Base-by-base conservation (phyloP, 2,113 vertebrate species). In the Terrapene triunguis region DNA sequence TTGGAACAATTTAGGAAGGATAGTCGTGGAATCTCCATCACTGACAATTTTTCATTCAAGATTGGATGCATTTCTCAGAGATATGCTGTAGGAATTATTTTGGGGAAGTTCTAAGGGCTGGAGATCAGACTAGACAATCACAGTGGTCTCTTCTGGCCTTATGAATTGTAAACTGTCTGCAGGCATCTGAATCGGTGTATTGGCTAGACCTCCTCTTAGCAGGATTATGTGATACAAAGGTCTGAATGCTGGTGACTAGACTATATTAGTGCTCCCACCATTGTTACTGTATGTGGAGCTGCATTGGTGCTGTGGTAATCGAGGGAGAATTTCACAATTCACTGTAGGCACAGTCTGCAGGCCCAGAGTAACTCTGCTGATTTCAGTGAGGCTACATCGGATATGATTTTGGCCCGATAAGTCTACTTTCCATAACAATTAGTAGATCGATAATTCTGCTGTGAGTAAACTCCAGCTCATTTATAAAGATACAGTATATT, bases 321-420 rank as follows among this genome's bases (percentile, higher is more conserved):
- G 10, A 95, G 90, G 44, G 93, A 84, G 96, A 48, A 93, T 96
- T 94, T 96, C 96, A 97, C 48, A 96, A 95, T 95, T 97, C 95
- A 96, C 90, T 54, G 85, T 85, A 85, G 74, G 17, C 5, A 13
- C 78, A 85, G 80, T 10, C 78, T 54, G 11, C 10, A 78, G 93
- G 90, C 90, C 87, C 85, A 82, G 48, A 14, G 3, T 87, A 96
- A 96, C 65, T 42, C 50, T 74, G 88, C 85, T 82, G 62, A 94
- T 95, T 93, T 92, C 83, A 92, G 81, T 74, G 88, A 82, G 95
- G 94, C 90, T 96, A 93, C 84, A 89, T 72, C 65, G 22, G 65
- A 38, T 62, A 86, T 55, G 55, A 84, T 92, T 96, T 95, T 25
- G 94, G 94, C 90, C 0, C 3, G 65, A 89, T 35, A 94, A 91